Base-by-base conservation (phyloP, 2,888 invertebrate genomes). In the Macaria liturata region DNA sequence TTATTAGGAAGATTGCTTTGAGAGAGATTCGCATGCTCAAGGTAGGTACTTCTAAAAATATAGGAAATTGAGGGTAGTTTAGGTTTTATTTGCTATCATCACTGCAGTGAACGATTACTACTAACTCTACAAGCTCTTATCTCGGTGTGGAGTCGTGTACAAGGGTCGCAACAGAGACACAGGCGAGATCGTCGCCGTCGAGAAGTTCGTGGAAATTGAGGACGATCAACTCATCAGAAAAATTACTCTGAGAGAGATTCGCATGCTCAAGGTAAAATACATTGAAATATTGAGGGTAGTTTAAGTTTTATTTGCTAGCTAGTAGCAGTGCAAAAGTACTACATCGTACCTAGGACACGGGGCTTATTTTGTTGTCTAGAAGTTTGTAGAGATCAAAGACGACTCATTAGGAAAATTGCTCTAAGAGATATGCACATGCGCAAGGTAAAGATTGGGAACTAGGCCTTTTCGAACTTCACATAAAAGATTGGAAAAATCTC, bases 361-460 rank as follows among this genome's bases (percentile, higher is more conserved):
- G 98, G 9, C 97, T 97, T 79, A 93, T 98, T 59, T 99, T 45
- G 99, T 99, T 45, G 98, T 99, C 64, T 99, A 99, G 90, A 97
- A 98, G 86, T 99, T 99, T 83, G 96, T 98, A 8, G 98, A 99
- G 87, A 98, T 98, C 59, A 98, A 99, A 83, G 98, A 98, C 80
- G 99, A 6, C 95, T 98, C 48, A 98, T 99, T 68, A 94, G 98
- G 75, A 99, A 99, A 92, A 99, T 99, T 67, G 98, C 98, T 1
- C 93, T 98, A 52, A 89, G 99, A 69, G 99, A 99, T 92, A 98
- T 99, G 76, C 93, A 98, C 71, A 95, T 99, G 20, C 20, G 1
- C 20, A 20, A 20, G 20, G 20, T 20, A 20, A 20, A 20, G 2
- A 20, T 1, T 20, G 20, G 20, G 2, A 20, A 20, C 20, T 20